Conservation (phyloP, 2,113 vertebrate species). For the Atherinomorus stipes region DNA sequence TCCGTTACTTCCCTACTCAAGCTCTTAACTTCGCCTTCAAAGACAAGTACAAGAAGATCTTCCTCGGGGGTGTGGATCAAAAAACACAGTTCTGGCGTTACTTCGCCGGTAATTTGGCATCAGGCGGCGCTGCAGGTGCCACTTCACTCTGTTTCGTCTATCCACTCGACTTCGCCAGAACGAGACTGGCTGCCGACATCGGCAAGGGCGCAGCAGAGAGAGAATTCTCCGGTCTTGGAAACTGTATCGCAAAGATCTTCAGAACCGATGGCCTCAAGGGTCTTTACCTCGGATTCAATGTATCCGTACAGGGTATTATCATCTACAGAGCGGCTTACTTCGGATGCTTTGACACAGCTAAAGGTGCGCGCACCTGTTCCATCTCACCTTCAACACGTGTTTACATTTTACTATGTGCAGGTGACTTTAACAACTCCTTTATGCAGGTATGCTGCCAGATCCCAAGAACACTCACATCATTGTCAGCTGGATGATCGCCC, state of each 20-base stretch:
- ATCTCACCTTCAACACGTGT: background rate
- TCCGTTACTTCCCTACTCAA: slow-evolving; percentile 99
- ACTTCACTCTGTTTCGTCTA: slow-evolving; percentile 99
- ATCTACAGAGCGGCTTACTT: slow-evolving; percentile 99
- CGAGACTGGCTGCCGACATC: slow-evolving; percentile 95
- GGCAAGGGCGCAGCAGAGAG: slow-evolving; percentile 89
- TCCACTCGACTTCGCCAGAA: slow-evolving; percentile 98
- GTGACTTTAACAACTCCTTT: background rate
- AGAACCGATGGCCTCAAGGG: slow-evolving; percentile 92
- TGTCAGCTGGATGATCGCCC: slow-evolving; percentile 98
- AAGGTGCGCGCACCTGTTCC: slow-evolving; percentile 82
- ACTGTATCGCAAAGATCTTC: slow-evolving; percentile 94
- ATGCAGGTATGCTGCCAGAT: slow-evolving; percentile 96
- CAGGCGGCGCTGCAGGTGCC: slow-evolving; percentile 94
- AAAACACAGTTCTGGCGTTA: slow-evolving; percentile 99
- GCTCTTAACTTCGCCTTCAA: slow-evolving; percentile 99
- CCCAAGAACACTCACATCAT: slow-evolving; percentile 98
- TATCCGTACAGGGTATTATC: slow-evolving; percentile 98
- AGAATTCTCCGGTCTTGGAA: slow-evolving; percentile 93
- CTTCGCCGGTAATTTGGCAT: slow-evolving; percentile 96
- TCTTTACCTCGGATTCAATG: slow-evolving; percentile 95
- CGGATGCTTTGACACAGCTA: slow-evolving; percentile 97
- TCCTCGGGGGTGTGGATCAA: slow-evolving; percentile 96
- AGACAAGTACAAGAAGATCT: slow-evolving; percentile 99
- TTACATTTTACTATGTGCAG: background rate